Conservation (phyloP, 2,888 invertebrate species). For the Spilarctia lutea region DNA sequence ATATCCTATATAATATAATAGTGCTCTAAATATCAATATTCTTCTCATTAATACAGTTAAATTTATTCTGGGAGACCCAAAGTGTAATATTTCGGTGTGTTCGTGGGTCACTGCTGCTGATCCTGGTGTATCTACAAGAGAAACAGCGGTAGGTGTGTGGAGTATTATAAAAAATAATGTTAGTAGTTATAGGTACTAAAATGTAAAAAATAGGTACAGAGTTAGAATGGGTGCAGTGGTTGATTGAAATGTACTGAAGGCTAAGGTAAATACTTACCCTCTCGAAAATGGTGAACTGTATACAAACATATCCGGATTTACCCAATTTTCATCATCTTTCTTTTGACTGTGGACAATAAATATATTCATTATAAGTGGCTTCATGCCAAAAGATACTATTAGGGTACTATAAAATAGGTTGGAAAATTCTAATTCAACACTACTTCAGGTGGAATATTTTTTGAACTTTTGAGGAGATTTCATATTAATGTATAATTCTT, state of each 20-base stretch:
- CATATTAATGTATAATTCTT: background rate
- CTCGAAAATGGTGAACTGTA: conserved; percentile 42
- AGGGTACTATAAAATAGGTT: background rate
- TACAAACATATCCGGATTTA: conserved; percentile 38
- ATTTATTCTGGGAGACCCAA: too few species aligned
- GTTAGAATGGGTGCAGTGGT: background rate
- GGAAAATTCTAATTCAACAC: background rate
- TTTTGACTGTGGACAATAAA: conserved; percentile 46
- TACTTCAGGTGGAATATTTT: background rate
- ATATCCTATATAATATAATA: too few species aligned
- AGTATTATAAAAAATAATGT: too few species aligned
- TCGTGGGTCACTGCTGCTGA: too few species aligned
- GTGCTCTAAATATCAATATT: background rate
- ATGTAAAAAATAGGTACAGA: background rate
- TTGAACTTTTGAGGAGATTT: background rate
- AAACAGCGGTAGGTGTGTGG: too few species aligned
- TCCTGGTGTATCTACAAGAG: too few species aligned
- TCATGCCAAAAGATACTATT: background rate
- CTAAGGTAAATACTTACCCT: conserved; percentile 41
- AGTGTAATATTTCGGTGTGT: too few species aligned
- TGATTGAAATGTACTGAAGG: background rate
- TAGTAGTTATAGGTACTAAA: background rate
- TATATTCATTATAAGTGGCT: background rate
- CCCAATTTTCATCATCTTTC: conserved; percentile 48
- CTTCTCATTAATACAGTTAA: too few species aligned